Evolutionary conservation across 1,140 invertebrate genomes (phyloP), one percentile per base, ranked within the genome.

Genomic region (Parapsyche elsis): DNA sequence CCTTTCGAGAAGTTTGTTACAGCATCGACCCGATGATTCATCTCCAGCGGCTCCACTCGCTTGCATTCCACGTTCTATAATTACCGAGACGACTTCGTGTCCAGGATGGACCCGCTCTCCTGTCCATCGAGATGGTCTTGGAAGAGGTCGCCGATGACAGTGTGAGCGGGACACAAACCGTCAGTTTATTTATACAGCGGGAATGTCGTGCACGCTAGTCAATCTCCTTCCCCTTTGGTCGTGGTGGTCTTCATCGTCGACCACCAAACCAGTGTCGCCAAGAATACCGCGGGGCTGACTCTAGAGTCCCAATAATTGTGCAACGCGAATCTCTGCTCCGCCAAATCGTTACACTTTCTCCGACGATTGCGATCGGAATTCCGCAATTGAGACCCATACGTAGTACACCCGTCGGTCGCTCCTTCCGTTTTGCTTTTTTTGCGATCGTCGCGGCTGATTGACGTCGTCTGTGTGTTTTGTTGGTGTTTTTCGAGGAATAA

Each of bases 261-360:
- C 46, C 38, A 30, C 14, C 24, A 23, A 16, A 44, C 73, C 14
- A 70, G n/a, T 21, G 45, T 71, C 76, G 73, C 73, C 78, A 75
- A 78, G 75, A 80, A 82, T 82, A 82, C 71, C 71, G 30, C 30
- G 7, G 30, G 30, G 30, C 30, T 38, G 30, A n/a, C n/a, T 7
- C 30, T 38, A 38, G 30, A 38, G 30, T 38, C 30, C 30, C 26
- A 23, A n/a, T n/a, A n/a, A 80, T 82, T 82, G 81, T 80, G 81
- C 67, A 82, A 82, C 49, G 30, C 7, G 30, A n/a, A n/a, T 7
- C 30, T 38, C 49, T 49, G 59, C 70, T 14, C 9, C 23, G 46
- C 81, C 77, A 79, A 79, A 19, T 79, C 64, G 81, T 79, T 79
- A 81, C 81, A 81, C 81, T 81, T 81, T 81, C 81, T 79, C 77